Conservation (phyloP, 2,888 invertebrate species). For the Cheilosia urbana region DNA sequence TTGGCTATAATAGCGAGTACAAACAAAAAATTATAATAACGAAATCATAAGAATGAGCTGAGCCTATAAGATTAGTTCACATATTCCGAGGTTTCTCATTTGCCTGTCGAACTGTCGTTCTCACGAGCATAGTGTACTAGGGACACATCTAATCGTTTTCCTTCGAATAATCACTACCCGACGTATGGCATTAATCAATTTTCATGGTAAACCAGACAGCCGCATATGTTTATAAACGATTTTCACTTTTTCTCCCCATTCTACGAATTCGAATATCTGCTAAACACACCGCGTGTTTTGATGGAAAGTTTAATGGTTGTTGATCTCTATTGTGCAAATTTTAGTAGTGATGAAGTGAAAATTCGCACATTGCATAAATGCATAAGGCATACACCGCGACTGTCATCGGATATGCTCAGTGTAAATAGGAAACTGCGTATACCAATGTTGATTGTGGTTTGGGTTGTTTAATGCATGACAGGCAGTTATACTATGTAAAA, state of each 20-base stretch:
- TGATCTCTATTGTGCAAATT: slow-evolving; percentile 21
- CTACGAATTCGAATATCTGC: background rate
- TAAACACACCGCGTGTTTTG: background rate
- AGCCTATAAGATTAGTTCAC: no score
- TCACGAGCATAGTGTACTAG: background rate
- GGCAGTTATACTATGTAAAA: background rate
- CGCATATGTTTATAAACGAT: no score
- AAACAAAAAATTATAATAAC: background rate
- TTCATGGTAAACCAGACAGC: no score
- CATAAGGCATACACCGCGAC: no score
- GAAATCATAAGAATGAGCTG: background rate
- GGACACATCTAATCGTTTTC: background rate
- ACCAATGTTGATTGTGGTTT: background rate
- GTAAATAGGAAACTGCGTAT: background rate
- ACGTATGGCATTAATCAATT: background rate
- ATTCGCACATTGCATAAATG: background rate
- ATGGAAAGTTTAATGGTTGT: slow-evolving; percentile 33
- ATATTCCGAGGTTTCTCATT: no score
- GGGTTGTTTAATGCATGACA: slow-evolving; percentile 1
- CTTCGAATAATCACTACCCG: background rate
- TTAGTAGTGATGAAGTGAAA: slow-evolving; percentile 19
- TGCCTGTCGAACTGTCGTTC: background rate
- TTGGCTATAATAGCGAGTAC: background rate
- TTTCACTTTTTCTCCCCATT: background rate
- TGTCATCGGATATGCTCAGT: slow-evolving; percentile 14